Conservation (phyloP, 2,113 vertebrate species). For the Nettapus auritus region DNA sequence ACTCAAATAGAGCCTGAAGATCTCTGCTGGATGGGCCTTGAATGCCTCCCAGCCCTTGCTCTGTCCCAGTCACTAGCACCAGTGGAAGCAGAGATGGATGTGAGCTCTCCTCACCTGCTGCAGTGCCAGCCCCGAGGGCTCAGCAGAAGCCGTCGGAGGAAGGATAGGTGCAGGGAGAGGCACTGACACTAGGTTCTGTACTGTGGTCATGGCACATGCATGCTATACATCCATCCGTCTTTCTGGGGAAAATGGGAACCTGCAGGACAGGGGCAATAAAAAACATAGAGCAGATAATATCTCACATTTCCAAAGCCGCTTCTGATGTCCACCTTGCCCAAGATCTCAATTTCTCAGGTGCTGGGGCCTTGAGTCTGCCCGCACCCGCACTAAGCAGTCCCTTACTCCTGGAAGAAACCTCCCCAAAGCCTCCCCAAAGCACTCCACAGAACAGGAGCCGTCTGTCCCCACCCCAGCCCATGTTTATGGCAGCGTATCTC, state of each 20-base stretch:
- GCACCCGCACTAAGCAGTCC: neutral
- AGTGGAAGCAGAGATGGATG: too few relatives aligned
- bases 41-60: neutral
- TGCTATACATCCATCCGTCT: neutral
- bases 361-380: neutral
- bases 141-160: too few relatives aligned
- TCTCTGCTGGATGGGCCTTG: neutral
- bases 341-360: neutral
- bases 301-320: neutral
- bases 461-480: rapidly evolving
- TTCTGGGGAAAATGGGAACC: neutral
- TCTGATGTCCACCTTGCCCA: neutral
- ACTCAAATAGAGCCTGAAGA: neutral
- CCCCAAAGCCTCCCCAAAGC: neutral
- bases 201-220: neutral
- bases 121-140: rapidly evolving
- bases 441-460: rapidly evolving
- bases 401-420: neutral
- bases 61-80: too few relatives aligned
- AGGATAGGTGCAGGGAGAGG: neutral
- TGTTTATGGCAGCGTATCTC: neutral
- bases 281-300: neutral
- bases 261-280: neutral
- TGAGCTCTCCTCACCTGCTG: neutral
- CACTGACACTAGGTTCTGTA: neutral